phyloP scores from a whole-genome alignment of 2,113 vertebrate genomes.

The Hyperopisus bebe region DNA sequence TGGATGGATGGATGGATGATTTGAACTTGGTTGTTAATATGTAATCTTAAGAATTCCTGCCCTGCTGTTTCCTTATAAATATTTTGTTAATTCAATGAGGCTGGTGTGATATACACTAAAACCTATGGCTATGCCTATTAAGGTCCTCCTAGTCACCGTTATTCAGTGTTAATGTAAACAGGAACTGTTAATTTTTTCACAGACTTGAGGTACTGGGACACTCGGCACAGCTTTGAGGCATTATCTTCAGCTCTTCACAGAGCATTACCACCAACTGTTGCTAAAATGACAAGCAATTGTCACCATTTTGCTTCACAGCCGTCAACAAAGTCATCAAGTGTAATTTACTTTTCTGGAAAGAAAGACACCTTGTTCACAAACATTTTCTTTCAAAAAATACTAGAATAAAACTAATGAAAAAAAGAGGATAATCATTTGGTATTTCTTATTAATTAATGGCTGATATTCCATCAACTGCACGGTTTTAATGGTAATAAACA shows the following conservation, averaged over 20 bases:
- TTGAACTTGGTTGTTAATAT: neutral
- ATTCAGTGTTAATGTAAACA: neutral
- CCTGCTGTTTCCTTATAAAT: neutral
- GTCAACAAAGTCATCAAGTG: neutral
- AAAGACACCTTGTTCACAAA: neutral
- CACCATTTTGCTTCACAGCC: neutral
- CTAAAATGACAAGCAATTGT: neutral
- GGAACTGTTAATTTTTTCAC: neutral
- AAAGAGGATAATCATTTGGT: neutral
- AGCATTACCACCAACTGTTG: neutral
- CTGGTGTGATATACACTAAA: neutral
- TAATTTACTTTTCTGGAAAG: neutral
- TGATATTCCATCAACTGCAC: neutral
- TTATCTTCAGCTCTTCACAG: neutral
- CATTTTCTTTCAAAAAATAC: neutral
- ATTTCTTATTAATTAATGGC: neutral
- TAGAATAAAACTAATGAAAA: neutral
- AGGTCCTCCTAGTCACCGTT: neutral
- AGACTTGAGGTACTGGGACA: neutral
- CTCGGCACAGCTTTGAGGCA: neutral
- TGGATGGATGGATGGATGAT: neutral
- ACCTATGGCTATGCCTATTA: neutral
- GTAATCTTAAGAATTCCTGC: neutral
- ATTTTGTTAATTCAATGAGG: neutral
- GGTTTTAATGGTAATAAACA: neutral